Base-by-base conservation (phyloP, 2,113 vertebrate genomes). In the Strix aluco region DNA sequence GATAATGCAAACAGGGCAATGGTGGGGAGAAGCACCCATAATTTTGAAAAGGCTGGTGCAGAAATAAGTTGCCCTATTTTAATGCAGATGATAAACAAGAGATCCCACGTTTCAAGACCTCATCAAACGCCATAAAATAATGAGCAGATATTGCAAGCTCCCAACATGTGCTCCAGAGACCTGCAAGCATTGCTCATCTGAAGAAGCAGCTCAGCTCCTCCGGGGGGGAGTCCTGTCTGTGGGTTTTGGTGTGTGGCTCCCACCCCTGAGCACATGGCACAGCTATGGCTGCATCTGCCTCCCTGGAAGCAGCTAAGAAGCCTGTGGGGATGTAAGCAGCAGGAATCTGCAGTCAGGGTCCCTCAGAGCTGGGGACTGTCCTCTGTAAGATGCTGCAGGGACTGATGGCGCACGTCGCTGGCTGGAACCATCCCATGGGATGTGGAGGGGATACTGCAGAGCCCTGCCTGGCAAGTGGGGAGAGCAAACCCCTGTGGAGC, bases 361-460 rank as follows among this genome's bases (percentile, higher is more conserved):
- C 86, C 73, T 42, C 65, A n/a, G 49, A 36, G 65, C 65, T n/a
- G 89, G 36, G 38, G 15, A 44, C 15, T 36, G 29, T 47, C 57
- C 34, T 30, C 51, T 2, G 7, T 4, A 26, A 46, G 70, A 12
- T 1, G 26, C 38, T 38, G 65, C 52, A 29, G 18, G 57, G n/a
- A 26, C n/a, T 0, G 5, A 44, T 0, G 7, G 30, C 2, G 2
- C 34, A 32, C 0, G 6, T 13, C 0, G 10, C 18, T 13, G 34
- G 8, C 0, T 0, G 54, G 44, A 85, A n/a, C 42, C 47, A n/a
- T 38, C 49, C 69, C 2, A 0, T 0, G 13, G 85, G 62, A 69
- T 4, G 9, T 0, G 0, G 36, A 75, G 49, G 40, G 91, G 67
- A 59, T 5, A 3, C 20, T 0, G 6, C 70, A 51, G 58, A 90